Evolutionary conservation across 2,113 vertebrate genomes (phyloP), one percentile per base, ranked within the genome.

Genomic region (Melierax canorus): DNA sequence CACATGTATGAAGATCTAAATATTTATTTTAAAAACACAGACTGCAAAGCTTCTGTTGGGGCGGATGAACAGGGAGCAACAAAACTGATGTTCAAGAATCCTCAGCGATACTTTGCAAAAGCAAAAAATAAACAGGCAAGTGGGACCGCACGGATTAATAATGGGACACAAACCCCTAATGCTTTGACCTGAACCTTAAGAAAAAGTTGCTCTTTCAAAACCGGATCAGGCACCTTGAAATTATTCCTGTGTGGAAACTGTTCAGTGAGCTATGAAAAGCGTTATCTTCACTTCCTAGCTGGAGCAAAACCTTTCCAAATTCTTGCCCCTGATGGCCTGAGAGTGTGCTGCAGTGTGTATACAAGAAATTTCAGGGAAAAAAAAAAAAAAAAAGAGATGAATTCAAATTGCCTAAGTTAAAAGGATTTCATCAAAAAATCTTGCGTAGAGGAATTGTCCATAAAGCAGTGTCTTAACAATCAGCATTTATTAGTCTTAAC

Each of bases 1-100:
- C 46, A 63, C 74, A 91, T 24, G 46, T 45, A 71, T 67, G 92
- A 91, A 94, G 96, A 96, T 24, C 90, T 92, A 93, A 97, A 95
- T 97, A 88, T 98, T 98, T 97, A 71, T 85, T 97, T 96, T 96
- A 95, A 94, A 98, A 97, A 93, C 93, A 94, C 45, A 90, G 78
- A 69, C 73, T 45, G 90, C 32, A 86, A 67, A 67, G 91, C 72
- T 96, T 95, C 93, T 91, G 48, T 55, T 76, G 36, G 55, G 62
- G 38, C 39, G 50, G 82, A 93, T 66, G 86, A 90, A 51, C 36
- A 86, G 50, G 38, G 64, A 80, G 59, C 23, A 93, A 90, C 64
- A 84, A 36, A 74, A 48, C 62, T 53, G 69, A 91, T 87, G 46
- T 43, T 73, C 60, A 92, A 60, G 62, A 80, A 86, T 8, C 39